Conservation (phyloP, 2,113 vertebrate species). For the Mesitornis unicolor region DNA sequence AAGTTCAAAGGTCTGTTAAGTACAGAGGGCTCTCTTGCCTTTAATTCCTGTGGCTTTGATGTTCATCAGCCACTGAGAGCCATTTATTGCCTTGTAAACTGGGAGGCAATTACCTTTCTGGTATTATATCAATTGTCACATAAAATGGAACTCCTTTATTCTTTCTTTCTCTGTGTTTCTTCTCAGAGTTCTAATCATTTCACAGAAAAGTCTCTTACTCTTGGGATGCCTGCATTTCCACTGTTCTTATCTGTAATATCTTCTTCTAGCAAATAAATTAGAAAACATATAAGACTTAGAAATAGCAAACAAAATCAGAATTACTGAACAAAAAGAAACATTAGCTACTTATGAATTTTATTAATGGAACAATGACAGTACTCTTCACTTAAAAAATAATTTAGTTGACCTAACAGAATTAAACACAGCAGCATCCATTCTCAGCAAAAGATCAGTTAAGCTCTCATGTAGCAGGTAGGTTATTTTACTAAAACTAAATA, state of each 20-base stretch:
- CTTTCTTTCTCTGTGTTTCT: background rate
- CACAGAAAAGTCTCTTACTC: background rate
- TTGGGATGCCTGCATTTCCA: background rate
- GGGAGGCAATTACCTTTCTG: slow-evolving; percentile 17
- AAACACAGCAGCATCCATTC: background rate
- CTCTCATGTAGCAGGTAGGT: background rate
- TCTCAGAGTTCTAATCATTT: background rate
- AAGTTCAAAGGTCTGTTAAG: slow-evolving; percentile 3
- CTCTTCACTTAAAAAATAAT: background rate
- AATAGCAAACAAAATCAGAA: background rate
- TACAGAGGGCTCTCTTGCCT: background rate
- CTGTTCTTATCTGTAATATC: background rate
- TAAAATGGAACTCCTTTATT: background rate
- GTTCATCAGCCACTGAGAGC: background rate
- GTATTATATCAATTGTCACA: background rate
- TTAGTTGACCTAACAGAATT: background rate
- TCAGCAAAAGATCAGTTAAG: background rate
- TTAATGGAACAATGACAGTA: background rate
- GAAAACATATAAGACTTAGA: background rate
- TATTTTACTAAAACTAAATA: background rate
- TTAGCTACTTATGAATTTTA: background rate
- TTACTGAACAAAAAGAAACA: background rate
- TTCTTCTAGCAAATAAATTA: background rate
- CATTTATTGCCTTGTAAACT: slow-evolving; percentile 50
- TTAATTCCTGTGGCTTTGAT: background rate